Evolutionary conservation across 2,113 vertebrate genomes (phyloP), one percentile per base, ranked within the genome.

Genomic region (Trichomycterus rosablanca): DNA sequence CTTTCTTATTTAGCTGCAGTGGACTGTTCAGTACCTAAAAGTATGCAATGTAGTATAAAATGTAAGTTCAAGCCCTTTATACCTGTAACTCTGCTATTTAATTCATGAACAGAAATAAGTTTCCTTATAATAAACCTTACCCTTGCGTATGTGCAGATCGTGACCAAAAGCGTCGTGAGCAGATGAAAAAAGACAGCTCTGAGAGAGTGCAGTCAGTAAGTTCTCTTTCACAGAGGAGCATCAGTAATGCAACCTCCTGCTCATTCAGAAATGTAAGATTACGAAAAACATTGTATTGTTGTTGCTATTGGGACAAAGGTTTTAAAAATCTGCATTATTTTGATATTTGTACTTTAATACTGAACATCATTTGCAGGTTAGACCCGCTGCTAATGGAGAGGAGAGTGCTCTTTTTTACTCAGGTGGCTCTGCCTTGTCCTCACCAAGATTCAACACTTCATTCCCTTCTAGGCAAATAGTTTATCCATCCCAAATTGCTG

Each of bases 21-120:
- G 70, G 94, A 98, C 75, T 86, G 82, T 76, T 92, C 94, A 18
- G 55, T 84, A 37, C 95, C 95, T 67, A 84, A 87, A 86, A 97
- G 94, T 70, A 72, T 95, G 72, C 53, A 75, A 26, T 49, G 74
- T 34, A 93, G 89, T 79, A 80, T 97, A 64, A 96, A 94, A 83
- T 76, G 94, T 97, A 84, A 91, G 94, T 90, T 72, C 68, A 19
- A 44, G 1, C 14, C 18, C 7, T n/a, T 55, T 48, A 60, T 18
- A 14, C 26, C 3, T 43, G 9, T n/a, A n/a, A n/a, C n/a, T n/a
- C n/a, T n/a, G n/a, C n/a, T n/a, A n/a, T n/a, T n/a, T n/a, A n/a
- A n/a, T n/a, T n/a, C n/a, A n/a, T n/a, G n/a, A n/a, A n/a, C n/a
- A n/a, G n/a, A n/a, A n/a, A n/a, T n/a, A n/a, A n/a, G n/a, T n/a